Base-by-base conservation (phyloP, 2,888 invertebrate species). In the Phengaris arion region DNA sequence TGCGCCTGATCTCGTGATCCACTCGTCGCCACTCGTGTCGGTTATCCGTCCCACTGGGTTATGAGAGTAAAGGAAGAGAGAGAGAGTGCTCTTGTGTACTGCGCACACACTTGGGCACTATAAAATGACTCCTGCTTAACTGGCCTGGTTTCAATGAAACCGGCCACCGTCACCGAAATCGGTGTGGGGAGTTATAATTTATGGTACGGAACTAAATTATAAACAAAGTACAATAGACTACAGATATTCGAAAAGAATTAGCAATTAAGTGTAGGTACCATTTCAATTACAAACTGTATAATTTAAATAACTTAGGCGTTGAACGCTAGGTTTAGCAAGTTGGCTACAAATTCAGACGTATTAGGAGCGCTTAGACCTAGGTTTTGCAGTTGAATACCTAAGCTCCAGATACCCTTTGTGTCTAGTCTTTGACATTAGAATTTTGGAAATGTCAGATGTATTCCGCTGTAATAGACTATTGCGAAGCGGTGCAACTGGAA, bases 251-350 rank as follows among this genome's bases (percentile, higher is more conserved):
- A 59, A 59, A 59, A 59, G 22, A 22, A 12, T 64, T 12, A 64
- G 12, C 45, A 64, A 64, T 64, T 35, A 35, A 45, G 12, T 45
- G 64, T 12, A 35, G 35, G 35, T 3, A 64, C 64, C 1, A 64
- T 64, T 64, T 64, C 64, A 64, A 45, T 64, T 35, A 64, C 64
- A 64, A 69, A 48, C 48, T 3, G 9, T 13, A 69, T 6, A 12
- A n/a, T 48, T 69, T 22, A 70, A 70, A 70, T 70, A 52, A 51
- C 15, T 52, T 52, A 22, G 12, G 51, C 80, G 77, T 79, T 80
- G 83, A 86, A 78, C 87, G 87, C 85, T 87, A 81, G 81, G 77
- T 81, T 77, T 79, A 82, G 83, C 86, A 86, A 90, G 89, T 90
- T 87, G 86, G 85, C 85, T 86, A 84, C 83, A 85, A 87, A 89